Evolutionary conservation across 2,888 invertebrate species (phyloP).

Genomic region (Thelaira solivaga): DNA sequence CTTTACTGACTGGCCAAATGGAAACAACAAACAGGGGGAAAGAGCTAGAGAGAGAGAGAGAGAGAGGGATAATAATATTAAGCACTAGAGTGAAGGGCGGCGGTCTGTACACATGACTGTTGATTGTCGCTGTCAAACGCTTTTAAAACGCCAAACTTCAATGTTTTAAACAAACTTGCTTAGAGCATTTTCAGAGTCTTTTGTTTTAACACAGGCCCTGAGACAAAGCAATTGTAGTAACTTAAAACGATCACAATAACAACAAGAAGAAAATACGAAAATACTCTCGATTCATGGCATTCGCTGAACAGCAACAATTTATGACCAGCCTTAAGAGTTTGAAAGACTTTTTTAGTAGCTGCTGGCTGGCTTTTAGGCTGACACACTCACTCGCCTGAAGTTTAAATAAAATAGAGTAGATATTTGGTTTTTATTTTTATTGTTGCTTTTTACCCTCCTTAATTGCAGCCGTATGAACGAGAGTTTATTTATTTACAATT

Average conservation of each 20-base stretch:
- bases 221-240: conserved; percentile 25
- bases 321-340: conserved; percentile 44
- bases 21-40: background rate
- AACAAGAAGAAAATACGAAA: too few relatives aligned
- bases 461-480: conserved; percentile 49
- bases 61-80: background rate
- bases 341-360: conserved; percentile 43
- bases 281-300: conserved; percentile 59
- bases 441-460: conserved; percentile 29
- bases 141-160: conserved; percentile 72
- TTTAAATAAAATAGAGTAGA: conserved; percentile 31
- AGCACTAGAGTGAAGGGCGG: conserved; percentile 48
- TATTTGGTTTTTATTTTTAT: conserved; percentile 7
- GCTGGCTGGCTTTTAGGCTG: background rate
- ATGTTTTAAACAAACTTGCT: conserved; percentile 40
- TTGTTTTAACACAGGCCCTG: conserved; percentile 32
- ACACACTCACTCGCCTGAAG: too few relatives aligned
- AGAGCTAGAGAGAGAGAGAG: background rate
- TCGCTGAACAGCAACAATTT: conserved; percentile 43
- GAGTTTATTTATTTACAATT: too few relatives aligned
- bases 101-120: conserved; percentile 48
- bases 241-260: background rate
- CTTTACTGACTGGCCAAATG: conserved; percentile 1
- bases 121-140: conserved; percentile 73
- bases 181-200: conserved; percentile 44